Percentiles rank a stretch among this genome's conserved stretches.
phyloP scores from a whole-genome alignment of 2,888 invertebrate species.

The Ceramica pisi region DNA sequence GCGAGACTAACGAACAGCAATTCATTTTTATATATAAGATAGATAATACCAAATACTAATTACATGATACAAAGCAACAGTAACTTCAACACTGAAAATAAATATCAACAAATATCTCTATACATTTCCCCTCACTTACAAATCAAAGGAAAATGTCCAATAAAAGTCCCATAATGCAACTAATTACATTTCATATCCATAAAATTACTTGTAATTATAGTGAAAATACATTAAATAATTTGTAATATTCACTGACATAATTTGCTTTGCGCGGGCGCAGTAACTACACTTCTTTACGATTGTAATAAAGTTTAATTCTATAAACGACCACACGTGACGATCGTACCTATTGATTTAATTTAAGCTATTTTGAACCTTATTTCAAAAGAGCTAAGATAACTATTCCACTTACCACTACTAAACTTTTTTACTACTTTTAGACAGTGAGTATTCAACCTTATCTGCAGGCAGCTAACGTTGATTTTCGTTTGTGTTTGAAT shows the following conservation, averaged over 20 bases:
- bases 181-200: slow-evolving; percentile 47
- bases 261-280: slow-evolving; percentile 38
- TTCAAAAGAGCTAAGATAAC: neutral
- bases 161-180: slow-evolving; percentile 26
- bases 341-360: slow-evolving; percentile 14
- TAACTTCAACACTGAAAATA: neutral
- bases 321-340: slow-evolving; percentile 56
- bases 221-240: slow-evolving; percentile 43
- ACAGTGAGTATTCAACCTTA: slow-evolving; percentile 8
- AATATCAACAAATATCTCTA: neutral
- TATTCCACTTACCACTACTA: neutral
- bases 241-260: slow-evolving; percentile 32
- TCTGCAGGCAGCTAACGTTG: accelerated
- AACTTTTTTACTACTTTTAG: neutral
- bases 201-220: slow-evolving; percentile 48
- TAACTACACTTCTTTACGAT: slow-evolving; percentile 59
- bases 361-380: slow-evolving; percentile 24
- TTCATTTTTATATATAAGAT: too few species aligned
- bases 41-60: too few species aligned
- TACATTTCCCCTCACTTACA: slow-evolving; percentile 8
- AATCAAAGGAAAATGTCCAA: slow-evolving; percentile 37
- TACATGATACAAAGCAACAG: neutral
- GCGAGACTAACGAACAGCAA: too few species aligned
- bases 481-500: neutral
- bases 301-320: slow-evolving; percentile 64